Conservation (phyloP, 2,888 invertebrate species). For the Synanthedon formicaeformis region DNA sequence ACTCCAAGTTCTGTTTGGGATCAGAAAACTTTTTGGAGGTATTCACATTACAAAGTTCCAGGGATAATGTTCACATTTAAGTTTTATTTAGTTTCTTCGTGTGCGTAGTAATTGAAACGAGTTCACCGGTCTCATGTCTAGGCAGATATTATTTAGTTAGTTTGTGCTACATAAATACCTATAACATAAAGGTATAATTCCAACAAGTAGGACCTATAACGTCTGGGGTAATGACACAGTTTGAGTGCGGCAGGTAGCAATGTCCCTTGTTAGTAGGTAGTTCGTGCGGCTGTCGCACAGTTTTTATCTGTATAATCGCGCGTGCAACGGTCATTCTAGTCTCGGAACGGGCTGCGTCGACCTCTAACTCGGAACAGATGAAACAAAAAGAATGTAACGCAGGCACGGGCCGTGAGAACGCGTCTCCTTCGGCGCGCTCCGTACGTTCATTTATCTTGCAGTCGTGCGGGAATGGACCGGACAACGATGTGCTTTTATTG, state of each 20-base stretch:
- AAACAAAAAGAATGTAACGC: conserved; percentile 59
- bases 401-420: conserved; percentile 69
- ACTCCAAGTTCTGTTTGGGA: too few species aligned
- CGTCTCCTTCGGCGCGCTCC: conserved; percentile 48
- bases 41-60: too few species aligned
- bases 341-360: conserved; percentile 41
- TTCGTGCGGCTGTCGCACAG: conserved; percentile 33
- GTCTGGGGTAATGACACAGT: conserved; percentile 24
- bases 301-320: conserved; percentile 54
- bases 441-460: conserved; percentile 64
- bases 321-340: conserved; percentile 58
- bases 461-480: conserved; percentile 66
- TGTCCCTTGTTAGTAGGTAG: conserved; percentile 26
- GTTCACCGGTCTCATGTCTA: too few species aligned
- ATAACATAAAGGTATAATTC: too few species aligned
- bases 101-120: too few species aligned
- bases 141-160: too few species aligned
- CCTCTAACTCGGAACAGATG: conserved; percentile 64
- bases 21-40: too few species aligned
- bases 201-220: too few species aligned
- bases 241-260: conserved; percentile 25
- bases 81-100: too few species aligned
- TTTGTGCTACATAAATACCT: conserved; percentile 5
- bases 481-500: conserved; percentile 65
- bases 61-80: too few species aligned